phyloP scores from a whole-genome alignment of 2,113 vertebrate genomes.

The Maccullochella peelii region DNA sequence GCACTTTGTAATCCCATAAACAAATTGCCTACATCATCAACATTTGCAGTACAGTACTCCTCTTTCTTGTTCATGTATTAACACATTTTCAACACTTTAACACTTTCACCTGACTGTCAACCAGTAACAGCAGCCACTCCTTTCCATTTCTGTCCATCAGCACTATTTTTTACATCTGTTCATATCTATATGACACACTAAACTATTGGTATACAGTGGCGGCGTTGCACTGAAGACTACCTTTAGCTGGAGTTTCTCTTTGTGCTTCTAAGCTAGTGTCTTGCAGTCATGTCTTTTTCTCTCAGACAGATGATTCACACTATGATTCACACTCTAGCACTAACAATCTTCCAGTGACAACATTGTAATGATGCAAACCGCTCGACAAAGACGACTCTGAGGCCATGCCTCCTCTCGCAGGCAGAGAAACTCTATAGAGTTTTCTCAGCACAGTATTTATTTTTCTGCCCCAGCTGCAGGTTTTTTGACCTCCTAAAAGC shows the following conservation, averaged over 20 bases:
- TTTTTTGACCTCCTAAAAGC: slow-evolving; percentile 45
- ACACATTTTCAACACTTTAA: no score
- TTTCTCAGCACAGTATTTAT: slow-evolving; percentile 14
- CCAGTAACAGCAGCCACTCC: not conserved
- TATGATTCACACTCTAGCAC: no score
- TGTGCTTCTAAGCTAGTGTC: slow-evolving; percentile 19
- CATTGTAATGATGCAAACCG: slow-evolving; percentile 41
- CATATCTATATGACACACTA: slow-evolving; percentile 25
- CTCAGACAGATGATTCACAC: slow-evolving; percentile 16
- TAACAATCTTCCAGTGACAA: slow-evolving; percentile 34
- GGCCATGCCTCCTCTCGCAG: slow-evolving; percentile 18
- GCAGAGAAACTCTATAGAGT: slow-evolving; percentile 6
- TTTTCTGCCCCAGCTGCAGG: slow-evolving; percentile 22
- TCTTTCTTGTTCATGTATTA: not conserved
- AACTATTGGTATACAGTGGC: slow-evolving; percentile 18
- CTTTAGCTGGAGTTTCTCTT: slow-evolving; percentile 35
- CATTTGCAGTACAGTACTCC: slow-evolving; percentile 15
- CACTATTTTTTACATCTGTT: not conserved
- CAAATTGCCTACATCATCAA: slow-evolving; percentile 20
- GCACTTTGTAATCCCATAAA: slow-evolving; percentile 32
- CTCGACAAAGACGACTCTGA: slow-evolving; percentile 31
- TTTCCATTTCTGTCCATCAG: slow-evolving; percentile 5
- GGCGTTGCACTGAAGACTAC: not conserved
- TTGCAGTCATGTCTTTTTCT: slow-evolving; percentile 6
- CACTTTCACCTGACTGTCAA: not conserved